Conservation (phyloP, 1,140 invertebrate genomes). For the Eumaeus atala region DNA sequence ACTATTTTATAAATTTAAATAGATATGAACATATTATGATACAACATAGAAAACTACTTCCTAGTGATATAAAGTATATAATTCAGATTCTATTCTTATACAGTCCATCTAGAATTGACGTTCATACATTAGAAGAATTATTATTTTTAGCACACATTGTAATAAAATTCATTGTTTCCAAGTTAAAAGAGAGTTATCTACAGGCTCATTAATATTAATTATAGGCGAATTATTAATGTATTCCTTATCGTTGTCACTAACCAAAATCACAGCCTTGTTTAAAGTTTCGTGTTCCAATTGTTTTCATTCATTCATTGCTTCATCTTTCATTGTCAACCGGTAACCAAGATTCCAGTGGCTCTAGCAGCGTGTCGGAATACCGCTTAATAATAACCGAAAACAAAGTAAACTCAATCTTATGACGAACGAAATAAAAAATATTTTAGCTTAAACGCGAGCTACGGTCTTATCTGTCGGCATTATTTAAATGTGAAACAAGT, state of each 20-base stretch:
- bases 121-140: too few relatives aligned
- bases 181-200: too few relatives aligned
- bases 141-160: too few relatives aligned
- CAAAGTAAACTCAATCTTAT: constrained; percentile 25
- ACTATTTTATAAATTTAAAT: too few relatives aligned
- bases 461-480: constrained; percentile 50
- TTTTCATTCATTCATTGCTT: constrained; percentile 38
- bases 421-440: constrained; percentile 23
- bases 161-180: too few relatives aligned
- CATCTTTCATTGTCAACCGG: constrained; percentile 35
- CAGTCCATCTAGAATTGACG: too few relatives aligned
- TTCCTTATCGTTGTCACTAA: constrained; percentile 3
- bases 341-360: constrained; percentile 46
- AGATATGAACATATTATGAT: too few relatives aligned
- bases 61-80: too few relatives aligned
- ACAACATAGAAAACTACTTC: too few relatives aligned
- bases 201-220: too few relatives aligned
- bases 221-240: too few relatives aligned
- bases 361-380: constrained; percentile 63
- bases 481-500: constrained; percentile 41
- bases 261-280: constrained; percentile 13
- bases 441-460: constrained; percentile 25
- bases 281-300: constrained; percentile 17
- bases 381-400: constrained; percentile 40
- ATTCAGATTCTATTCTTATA: too few relatives aligned